Conservation (phyloP, 2,797 vertebrate genomes). For the Simalia tracyae region DNA sequence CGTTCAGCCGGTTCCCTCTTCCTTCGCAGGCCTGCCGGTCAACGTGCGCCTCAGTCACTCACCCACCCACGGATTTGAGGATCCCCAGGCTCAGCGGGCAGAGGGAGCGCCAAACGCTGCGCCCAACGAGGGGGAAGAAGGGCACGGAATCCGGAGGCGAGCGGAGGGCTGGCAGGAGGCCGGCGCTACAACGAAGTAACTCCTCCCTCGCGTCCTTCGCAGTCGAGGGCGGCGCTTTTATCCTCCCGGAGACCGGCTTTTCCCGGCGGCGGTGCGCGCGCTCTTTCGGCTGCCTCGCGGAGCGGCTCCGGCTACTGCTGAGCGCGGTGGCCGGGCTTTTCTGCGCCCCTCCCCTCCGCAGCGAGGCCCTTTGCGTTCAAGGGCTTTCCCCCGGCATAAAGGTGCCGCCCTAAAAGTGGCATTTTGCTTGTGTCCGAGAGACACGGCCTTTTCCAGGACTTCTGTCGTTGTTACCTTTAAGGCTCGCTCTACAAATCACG, state of each 20-base stretch:
- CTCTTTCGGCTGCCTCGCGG: background rate
- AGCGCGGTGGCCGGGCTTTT: too few species aligned
- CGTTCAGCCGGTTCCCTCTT: background rate
- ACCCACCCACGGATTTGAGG: background rate
- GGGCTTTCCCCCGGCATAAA: background rate
- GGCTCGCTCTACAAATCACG: background rate
- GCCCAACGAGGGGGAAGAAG: background rate
- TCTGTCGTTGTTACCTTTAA: background rate
- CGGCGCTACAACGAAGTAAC: background rate
- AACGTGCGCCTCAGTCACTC: background rate
- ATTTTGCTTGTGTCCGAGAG: background rate
- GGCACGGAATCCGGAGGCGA: background rate
- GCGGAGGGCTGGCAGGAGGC: background rate
- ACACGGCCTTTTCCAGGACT: background rate
- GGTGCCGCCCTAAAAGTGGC: background rate
- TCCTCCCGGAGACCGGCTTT: background rate
- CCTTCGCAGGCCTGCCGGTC: background rate
- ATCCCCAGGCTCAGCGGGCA: background rate
- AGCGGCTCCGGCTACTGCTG: background rate
- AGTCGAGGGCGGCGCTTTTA: background rate
- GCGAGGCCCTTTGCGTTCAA: background rate
- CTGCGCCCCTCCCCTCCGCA: too few species aligned
- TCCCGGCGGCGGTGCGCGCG: background rate
- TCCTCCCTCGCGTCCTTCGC: background rate
- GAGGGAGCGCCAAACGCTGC: background rate